Evolutionary conservation across 2,888 invertebrate species (phyloP), one percentile per base, ranked within the genome.

Genomic region (Acrocyrtus sp.): DNA sequence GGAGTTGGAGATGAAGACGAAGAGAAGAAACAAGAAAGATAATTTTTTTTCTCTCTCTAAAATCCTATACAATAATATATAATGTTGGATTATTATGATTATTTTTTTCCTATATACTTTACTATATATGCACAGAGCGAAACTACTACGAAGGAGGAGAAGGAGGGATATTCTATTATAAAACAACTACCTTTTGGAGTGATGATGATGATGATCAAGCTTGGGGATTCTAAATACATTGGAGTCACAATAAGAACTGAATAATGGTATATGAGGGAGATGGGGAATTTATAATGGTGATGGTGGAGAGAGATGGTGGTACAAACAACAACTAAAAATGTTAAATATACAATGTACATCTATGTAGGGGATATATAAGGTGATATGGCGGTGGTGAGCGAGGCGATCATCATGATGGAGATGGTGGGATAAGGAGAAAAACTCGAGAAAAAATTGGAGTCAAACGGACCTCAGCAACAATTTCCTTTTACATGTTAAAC

Each of bases 51-150:
- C n/a, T n/a, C n/a, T 34, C 34, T 34, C 34, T 34, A 34, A 34
- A 34, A 34, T 34, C 24, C 63, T 65, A 65, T 72, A 72, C 56
- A 45, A 54, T 41, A 62, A 62, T 54, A 45, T n/a, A 39, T 54
- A 72, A 72, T 72, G 61, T 72, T 69, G 70, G 70, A 70, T 70
- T 72, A 72, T 72, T 63, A 72, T 72, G 63, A 72, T 72, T 72
- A 72, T 63, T 65, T 72, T 63, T 57, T 63, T 62, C 62, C 70
- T 72, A 72, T n/a, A n/a, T 56, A 62, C 60, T 57, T 67, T 72
- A 54, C 48, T 34, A 34, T 12, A 34, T 12, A n/a, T n/a, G n/a
- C n/a, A n/a, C n/a, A n/a, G n/a, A n/a, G n/a, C n/a, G n/a, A n/a
- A n/a, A n/a, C n/a, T n/a, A 34, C 47, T 50, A 67, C 58, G 67